Percentiles rank a stretch among this genome's conserved stretches.
Conservation (phyloP, 2,113 vertebrate species). For the Calyptomena viridis region DNA sequence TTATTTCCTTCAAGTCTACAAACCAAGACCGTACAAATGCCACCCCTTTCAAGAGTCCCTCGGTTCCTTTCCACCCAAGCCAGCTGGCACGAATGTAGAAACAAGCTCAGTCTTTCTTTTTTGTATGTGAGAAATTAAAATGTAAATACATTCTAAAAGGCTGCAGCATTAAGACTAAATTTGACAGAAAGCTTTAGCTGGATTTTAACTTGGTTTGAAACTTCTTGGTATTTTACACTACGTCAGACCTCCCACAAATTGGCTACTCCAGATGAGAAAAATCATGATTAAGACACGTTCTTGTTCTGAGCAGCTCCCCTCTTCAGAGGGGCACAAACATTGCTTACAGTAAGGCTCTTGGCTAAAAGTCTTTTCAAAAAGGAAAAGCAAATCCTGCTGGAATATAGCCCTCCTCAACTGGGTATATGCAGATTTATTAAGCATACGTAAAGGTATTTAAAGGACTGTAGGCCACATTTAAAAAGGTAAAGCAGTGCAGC, state of each 20-base stretch:
- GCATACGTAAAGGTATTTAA: not conserved
- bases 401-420: not conserved
- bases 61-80: not conserved
- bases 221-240: not conserved
- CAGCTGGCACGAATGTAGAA: not conserved
- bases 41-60: rapidly evolving
- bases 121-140: not conserved
- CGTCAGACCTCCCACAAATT: not conserved
- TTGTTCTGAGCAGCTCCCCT: not conserved
- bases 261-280: conserved; percentile 17
- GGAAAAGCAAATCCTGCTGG: not conserved
- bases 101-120: not conserved
- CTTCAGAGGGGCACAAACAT: not conserved
- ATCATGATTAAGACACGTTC: conserved; percentile 9
- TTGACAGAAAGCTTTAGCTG: not conserved
- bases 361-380: not conserved
- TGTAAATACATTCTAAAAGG: not conserved
- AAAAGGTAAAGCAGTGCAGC: not conserved
- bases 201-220: not conserved
- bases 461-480: not conserved
- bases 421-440: not conserved
- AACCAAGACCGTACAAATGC: not conserved
- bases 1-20: not conserved
- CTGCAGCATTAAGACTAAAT: not conserved
- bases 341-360: conserved; percentile 12